phyloP scores from a whole-genome alignment of 2,888 invertebrate genomes.

The Pristionchus arcanus region DNA sequence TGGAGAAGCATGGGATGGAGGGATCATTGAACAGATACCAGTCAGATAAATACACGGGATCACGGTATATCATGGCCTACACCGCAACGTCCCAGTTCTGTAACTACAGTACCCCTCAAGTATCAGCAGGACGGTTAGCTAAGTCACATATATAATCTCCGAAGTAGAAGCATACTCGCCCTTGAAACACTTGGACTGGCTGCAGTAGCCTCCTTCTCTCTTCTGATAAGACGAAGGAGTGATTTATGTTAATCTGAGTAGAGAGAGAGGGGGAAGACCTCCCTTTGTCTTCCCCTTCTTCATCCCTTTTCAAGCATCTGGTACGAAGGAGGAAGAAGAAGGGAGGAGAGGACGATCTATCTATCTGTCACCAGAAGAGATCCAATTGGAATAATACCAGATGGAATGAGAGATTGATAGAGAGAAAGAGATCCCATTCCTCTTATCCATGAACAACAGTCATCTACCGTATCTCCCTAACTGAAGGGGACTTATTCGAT shows the following conservation, averaged over 20 bases:
- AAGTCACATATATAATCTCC: background rate
- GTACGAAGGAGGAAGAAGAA: constrained; percentile 29
- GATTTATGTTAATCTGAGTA: constrained; percentile 52
- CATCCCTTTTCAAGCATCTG: constrained; percentile 37
- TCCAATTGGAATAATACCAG: constrained; percentile 50
- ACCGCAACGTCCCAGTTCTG: background rate
- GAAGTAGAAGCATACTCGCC: background rate
- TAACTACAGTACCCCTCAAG: background rate
- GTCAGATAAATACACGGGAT: background rate
- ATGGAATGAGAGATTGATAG: constrained; percentile 45
- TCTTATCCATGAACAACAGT: background rate
- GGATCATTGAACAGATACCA: background rate
- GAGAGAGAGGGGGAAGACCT: constrained; percentile 10
- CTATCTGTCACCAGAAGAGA: constrained; percentile 42
- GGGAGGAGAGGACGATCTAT: constrained; percentile 19
- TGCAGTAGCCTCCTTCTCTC: constrained; percentile 25
- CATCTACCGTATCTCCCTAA: background rate
- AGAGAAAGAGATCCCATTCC: background rate
- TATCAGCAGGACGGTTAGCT: background rate
- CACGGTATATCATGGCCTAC: background rate
- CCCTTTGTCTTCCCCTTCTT: constrained; percentile 41
- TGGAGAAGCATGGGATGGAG: background rate
- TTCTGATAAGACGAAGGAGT: constrained; percentile 33
- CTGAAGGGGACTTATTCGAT: background rate
- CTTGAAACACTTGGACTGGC: background rate